Base-by-base conservation (phyloP, 2,113 vertebrate genomes). In the Menidia beryllina region DNA sequence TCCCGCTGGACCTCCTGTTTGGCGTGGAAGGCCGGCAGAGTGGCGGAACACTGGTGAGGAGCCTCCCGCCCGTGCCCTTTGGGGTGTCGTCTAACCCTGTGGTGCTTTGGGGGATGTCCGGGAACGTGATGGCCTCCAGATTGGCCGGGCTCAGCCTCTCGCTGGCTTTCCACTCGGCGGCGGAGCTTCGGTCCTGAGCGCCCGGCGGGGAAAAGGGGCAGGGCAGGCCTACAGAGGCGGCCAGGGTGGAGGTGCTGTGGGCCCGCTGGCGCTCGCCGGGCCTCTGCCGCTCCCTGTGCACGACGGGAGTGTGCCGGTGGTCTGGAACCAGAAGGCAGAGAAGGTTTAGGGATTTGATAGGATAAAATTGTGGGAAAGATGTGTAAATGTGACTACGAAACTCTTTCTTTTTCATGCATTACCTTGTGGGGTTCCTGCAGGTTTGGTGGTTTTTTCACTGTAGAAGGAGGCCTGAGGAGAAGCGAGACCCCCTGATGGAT, bases 191-290 rank as follows among this genome's bases (percentile, higher is more conserved):
- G 2, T 69, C 72, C 47, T 26, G 59, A 11, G 49, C 4, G 17
- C 63, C 75, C 0, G 84, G 26, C 0, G 86, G 71, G 10, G 87
- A 84, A 65, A 93, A 85, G 5, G 91, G 89, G 59, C 82, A 92
- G 39, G 91, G 89, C 15, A 93, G 83, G 50, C 93, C 93, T 0
- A 94, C 92, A 1, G 93, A 94, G 19, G 94, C 92, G 0, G 93
- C 93, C 59, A 94, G 68, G 41, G 81, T 79, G 13, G 92, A 86
- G 41, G 90, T 68, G 52, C 88, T 92, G 21, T 76, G 73, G 9
- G 65, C 66, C 11, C 89, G 81, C 52, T 86, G 92, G 0, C 91
- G 83, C n/a, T 94, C 92, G 0, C 39, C 15, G 62, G 58, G 77
- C 38, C 79, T 86, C 50, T 82, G 82, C 1, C 81, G 81, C 51